These are phyloP conservation scores for Pyrgilauda ruficollis DNA, from an alignment of 2,113 vertebrate genomes.

Conservation along the genomic window DNA sequence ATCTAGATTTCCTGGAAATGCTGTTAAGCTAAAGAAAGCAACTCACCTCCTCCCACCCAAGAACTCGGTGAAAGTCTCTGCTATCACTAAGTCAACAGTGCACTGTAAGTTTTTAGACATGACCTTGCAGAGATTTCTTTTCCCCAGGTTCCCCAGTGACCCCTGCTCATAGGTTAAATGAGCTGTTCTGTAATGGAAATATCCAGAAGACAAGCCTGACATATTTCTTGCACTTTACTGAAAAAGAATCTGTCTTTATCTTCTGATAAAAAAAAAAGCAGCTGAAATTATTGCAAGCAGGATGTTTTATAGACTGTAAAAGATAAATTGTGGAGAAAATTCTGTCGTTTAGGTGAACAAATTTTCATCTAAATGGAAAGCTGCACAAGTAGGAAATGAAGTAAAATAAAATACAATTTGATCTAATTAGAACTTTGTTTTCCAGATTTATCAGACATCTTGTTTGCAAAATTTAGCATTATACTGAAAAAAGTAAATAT, in stretches of 20 bases:
- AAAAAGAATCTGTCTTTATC: neutral
- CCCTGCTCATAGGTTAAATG: neutral
- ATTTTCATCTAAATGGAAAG: neutral
- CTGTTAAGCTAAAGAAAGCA: neutral
- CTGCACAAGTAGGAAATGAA: neutral
- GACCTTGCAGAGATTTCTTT: neutral
- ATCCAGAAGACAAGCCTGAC: neutral
- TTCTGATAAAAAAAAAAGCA: neutral
- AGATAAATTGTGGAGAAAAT: neutral
- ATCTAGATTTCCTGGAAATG: neutral
- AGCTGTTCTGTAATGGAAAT: neutral
- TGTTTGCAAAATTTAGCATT: neutral
- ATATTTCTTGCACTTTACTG: neutral
- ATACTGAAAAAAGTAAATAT: neutral
- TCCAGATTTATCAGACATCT: neutral
- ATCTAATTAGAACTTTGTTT: neutral
- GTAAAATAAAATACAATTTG: neutral
- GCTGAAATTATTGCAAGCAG: neutral
- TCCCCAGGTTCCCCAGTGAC: neutral
- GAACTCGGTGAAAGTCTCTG: neutral
- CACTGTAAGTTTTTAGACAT: neutral
- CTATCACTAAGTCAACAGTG: neutral
- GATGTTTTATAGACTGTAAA: neutral
- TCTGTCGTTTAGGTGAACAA: neutral
- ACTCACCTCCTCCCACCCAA: neutral